Base-by-base conservation (phyloP, 1,140 invertebrate species). In the Calliphora vicina region DNA sequence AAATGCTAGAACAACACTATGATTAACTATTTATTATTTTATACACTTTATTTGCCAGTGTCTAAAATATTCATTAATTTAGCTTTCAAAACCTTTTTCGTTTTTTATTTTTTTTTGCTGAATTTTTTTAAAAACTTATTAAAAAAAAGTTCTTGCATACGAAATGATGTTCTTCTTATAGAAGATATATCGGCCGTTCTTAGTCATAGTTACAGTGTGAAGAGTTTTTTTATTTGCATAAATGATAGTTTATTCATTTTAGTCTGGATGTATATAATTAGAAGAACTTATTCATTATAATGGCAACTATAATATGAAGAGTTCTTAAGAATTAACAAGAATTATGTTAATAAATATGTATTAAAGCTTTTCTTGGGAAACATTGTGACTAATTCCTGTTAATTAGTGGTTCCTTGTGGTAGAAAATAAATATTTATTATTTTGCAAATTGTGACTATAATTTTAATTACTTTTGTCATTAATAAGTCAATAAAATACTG, bases 91-190 rank as follows among this genome's bases (percentile, higher is more conserved):
- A 67, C 9, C 9, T 23, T 1, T 8, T 23, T 67, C 23, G 23
- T 23, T 67, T 23, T 67, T 10, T 67, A 23, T 23, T 20, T 2
- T 3, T 67, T 61, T 61, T 17, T 57, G 45, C 0, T 17, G 13
- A 57, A 17, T 57, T n/a, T n/a, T n/a, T n/a, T 57, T 57, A 17
- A n/a, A n/a, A 20, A 23, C n/a, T n/a, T n/a, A n/a, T n/a, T n/a
- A 67, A 67, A 20, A 67, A 67, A 57, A 57, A 67, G 61, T 67
- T 67, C 61, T 67, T 67, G 61, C 61, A 67, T 67, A 67, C 25
- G n/a, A 25, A 67, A 67, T 67, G n/a, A 67, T 20, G 45, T 50
- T 50, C 45, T 0, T 35, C 35, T 50, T 0, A 50, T 50, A 17
- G 12, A 12, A 6, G 17, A 50, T 50, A 50, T 50, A 2, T 13